phyloP scores from a whole-genome alignment of 2,113 vertebrate genomes.

The Eptesicus fuscus region DNA sequence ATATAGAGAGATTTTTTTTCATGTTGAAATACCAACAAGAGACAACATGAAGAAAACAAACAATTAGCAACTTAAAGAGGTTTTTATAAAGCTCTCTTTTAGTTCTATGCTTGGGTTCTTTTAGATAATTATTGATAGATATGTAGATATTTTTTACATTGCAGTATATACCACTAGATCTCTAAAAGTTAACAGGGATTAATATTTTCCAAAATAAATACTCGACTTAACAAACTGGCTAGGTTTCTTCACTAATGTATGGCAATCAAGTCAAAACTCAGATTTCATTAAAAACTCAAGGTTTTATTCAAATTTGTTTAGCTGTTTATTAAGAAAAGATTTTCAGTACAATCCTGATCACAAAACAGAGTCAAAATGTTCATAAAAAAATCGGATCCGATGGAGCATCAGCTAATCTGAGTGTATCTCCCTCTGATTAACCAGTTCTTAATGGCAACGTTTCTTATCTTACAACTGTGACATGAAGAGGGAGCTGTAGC shows the following conservation, averaged over 20 bases:
- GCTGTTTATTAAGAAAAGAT: slow-evolving; percentile 36
- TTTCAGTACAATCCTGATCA: slow-evolving; percentile 47
- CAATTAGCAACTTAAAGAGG: background rate
- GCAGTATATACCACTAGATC: background rate
- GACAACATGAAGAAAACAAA: background rate
- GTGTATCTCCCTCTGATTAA: slow-evolving; percentile 57
- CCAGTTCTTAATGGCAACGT: slow-evolving; percentile 64
- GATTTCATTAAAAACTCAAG: slow-evolving; percentile 30
- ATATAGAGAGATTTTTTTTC: background rate
- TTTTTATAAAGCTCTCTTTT: background rate
- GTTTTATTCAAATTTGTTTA: slow-evolving; percentile 59
- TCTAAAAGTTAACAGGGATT: slow-evolving; percentile 35
- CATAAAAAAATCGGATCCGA: slow-evolving; percentile 66
- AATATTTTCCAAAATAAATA: slow-evolving; percentile 46
- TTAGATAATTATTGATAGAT: slow-evolving; percentile 23
- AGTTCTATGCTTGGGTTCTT: background rate
- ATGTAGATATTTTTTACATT: slow-evolving; percentile 25
- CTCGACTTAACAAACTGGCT: slow-evolving; percentile 16
- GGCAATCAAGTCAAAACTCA: slow-evolving; percentile 37
- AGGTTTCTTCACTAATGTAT: background rate
- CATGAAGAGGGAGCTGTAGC: slow-evolving; percentile 98
- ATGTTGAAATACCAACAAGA: background rate
- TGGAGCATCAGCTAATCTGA: slow-evolving; percentile 2
- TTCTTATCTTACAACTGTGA: slow-evolving; percentile 85
- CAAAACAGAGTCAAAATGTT: slow-evolving; percentile 63